phyloP scores from a whole-genome alignment of 2,888 invertebrate genomes.

The Cinara cedri region DNA sequence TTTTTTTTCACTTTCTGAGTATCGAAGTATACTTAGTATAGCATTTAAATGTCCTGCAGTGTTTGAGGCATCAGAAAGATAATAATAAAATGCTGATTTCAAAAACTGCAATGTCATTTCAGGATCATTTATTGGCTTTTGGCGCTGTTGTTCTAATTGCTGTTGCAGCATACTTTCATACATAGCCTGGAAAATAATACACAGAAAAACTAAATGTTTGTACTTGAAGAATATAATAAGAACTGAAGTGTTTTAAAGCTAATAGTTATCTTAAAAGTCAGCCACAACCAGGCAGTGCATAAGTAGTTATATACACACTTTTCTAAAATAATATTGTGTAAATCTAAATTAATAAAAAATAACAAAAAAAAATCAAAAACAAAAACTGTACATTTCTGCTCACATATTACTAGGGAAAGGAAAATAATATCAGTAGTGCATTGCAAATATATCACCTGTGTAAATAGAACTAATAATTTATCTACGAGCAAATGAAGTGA shows the following conservation, averaged over 20 bases:
- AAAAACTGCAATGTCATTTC: conserved; percentile 90
- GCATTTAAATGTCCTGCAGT: conserved; percentile 86
- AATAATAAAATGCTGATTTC: conserved; percentile 91
- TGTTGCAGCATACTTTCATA: conserved; percentile 72
- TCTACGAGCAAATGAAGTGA: background rate
- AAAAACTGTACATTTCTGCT: conserved; percentile 6
- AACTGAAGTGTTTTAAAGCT: background rate
- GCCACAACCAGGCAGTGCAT: background rate
- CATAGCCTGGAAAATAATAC: conserved; percentile 73
- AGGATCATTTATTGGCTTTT: conserved; percentile 71
- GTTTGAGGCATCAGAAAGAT: conserved; percentile 87
- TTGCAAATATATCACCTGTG: background rate
- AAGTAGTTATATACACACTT: conserved; percentile 7
- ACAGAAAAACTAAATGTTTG: conserved; percentile 17
- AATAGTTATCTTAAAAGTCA: background rate
- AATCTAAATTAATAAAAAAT: conserved; percentile 14
- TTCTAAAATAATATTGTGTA: conserved; percentile 14
- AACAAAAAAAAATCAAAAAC: background rate
- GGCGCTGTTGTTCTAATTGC: conserved; percentile 53
- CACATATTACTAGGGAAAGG: conserved; percentile 1
- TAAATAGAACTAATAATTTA: conserved; percentile 11
- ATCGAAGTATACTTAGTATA: conserved; percentile 89
- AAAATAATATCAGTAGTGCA: background rate
- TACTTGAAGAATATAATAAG: background rate
- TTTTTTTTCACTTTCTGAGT: conserved; percentile 79